These are phyloP conservation scores for Poeciliopsis paucimaculata DNA, from an alignment of 2,797 vertebrate genomes.

Conservation along the genomic window DNA sequence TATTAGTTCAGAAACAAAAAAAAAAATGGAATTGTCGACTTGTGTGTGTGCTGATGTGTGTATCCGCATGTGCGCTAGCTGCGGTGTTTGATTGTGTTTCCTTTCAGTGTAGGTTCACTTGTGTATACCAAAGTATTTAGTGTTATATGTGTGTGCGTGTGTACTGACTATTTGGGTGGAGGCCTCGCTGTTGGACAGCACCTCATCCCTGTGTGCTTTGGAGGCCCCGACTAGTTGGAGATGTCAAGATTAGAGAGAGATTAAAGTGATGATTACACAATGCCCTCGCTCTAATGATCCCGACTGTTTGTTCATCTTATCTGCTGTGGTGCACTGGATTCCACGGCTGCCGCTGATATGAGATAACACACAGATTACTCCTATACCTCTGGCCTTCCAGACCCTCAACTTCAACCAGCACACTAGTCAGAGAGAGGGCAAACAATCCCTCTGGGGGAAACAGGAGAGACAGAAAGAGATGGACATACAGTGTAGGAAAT, in stretches of 20 bases:
- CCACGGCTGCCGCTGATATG: conserved; percentile 72
- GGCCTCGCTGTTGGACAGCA: conserved; percentile 54
- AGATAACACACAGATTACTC: conserved; percentile 76
- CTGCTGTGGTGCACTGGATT: conserved; percentile 79
- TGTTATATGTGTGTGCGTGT: conserved; percentile 25
- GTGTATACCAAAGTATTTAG: conserved; percentile 22
- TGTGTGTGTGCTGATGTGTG: conserved; percentile 13
- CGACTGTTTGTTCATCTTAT: conserved; percentile 87
- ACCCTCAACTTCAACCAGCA: conserved; percentile 36
- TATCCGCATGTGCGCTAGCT: conserved; percentile 10
- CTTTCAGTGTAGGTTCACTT: conserved; percentile 46
- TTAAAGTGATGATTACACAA: conserved; percentile 86
- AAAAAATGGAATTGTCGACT: conserved; percentile 57
- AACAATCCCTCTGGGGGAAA: conserved; percentile 52
- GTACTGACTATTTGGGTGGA: conserved; percentile 21
- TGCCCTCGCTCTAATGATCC: conserved; percentile 87
- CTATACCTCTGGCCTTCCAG: conserved; percentile 28
- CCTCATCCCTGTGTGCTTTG: conserved; percentile 50
- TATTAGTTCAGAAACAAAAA: conserved; percentile 82
- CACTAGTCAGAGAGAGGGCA: conserved; percentile 50
- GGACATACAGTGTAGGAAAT: conserved; percentile 63
- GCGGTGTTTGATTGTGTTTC: conserved; percentile 51
- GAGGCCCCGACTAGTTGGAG: conserved; percentile 72
- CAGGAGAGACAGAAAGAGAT: conserved; percentile 50
- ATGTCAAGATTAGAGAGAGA: conserved; percentile 84